Evolutionary conservation across 2,797 vertebrate species (phyloP), one percentile per base, ranked within the genome.

Genomic region (Vultur gryphus): DNA sequence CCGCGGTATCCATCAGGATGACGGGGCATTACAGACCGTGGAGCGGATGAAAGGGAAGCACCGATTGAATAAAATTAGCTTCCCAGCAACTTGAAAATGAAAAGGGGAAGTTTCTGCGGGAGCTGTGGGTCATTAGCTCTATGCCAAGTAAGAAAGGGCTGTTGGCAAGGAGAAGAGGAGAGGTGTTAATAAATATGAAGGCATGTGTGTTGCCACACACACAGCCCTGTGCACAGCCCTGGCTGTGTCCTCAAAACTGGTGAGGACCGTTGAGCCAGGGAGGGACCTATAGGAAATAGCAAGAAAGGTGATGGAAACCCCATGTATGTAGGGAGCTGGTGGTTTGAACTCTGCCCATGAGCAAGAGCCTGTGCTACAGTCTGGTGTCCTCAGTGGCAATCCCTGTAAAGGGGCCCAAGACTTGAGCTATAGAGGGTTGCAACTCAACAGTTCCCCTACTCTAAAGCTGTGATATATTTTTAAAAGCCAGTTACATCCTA

Each of bases 1-100:
- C 93, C 16, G 5, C 6, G 65, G 79, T 35, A 94, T 84, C 92
- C 86, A 76, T 92, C 92, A 84, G 86, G 87, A 35, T 72, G 84
- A 83, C 31, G 28, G 91, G 90, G 79, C 90, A 93, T 85, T 84
- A 69, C 92, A 84, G 82, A 71, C 39, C 93, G 70, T 64, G 70
- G 96, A 92, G 75, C n/a, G 79, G 80, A 78, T 41, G 58, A 90
- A 95, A 95, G 75, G 66, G 70, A 83, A 91, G 86, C 67, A 64
- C 75, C 7, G 4, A 39, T 67, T 57, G 87, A 84, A 95, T 80
- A 84, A 93, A 97, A 96, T 90, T 35, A 89, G 66, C 86, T 90
- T 85, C 89, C 87, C 54, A 52, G 81, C 35, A 57, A 76, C 54
- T 90, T 89, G 24, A 79, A 84, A 94, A 84, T 11, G 20, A 69